Percentiles rank a stretch among this genome's conserved stretches.
Conservation (phyloP, 2,888 invertebrate genomes). For the Muschampia plurimacula region DNA sequence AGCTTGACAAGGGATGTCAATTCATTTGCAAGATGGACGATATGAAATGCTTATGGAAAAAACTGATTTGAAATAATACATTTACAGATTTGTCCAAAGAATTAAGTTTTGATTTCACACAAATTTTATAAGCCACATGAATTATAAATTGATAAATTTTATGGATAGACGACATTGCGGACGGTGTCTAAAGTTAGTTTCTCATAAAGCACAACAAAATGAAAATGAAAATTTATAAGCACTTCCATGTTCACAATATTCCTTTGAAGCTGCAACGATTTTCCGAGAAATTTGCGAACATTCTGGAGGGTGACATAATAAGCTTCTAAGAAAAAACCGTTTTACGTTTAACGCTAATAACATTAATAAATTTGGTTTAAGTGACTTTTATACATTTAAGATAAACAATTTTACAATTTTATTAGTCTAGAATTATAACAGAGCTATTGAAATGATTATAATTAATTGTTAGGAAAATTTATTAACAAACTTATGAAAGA, state of each 20-base stretch:
- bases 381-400: neutral
- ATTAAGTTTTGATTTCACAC: no score
- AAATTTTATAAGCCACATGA: no score
- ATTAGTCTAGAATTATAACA: no score
- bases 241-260: constrained; percentile 15
- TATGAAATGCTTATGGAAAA: no score
- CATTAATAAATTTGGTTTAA: neutral
- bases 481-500: no score
- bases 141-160: neutral
- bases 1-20: no score
- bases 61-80: no score
- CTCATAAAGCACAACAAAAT: neutral
- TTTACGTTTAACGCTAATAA: neutral
- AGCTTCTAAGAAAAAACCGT: neutral
- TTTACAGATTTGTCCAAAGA: no score
- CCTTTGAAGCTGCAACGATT: constrained; percentile 13
- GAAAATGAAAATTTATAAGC: constrained; percentile 1
- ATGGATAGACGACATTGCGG: neutral
- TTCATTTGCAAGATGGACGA: no score
- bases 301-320: neutral
- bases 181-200: neutral
- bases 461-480: no score
- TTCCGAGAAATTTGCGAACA: constrained; percentile 10
- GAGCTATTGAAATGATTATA: no score
- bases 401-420: no score